These are phyloP conservation scores for Cecidostiba fungosa DNA, from an alignment of 2,888 invertebrate species.

Conservation along the genomic window DNA sequence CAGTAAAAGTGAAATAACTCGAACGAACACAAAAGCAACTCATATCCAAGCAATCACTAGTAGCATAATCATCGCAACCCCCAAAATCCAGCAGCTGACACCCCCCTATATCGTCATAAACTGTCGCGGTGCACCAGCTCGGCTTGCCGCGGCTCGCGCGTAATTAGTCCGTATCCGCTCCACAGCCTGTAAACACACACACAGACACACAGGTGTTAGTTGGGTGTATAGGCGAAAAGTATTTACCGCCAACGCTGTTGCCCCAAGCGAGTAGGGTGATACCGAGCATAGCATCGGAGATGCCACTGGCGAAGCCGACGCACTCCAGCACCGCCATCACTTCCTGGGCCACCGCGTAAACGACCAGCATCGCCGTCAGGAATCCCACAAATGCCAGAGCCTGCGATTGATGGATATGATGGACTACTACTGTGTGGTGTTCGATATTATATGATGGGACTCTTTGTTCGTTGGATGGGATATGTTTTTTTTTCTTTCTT, in stretches of 20 bases:
- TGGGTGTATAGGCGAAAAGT: not conserved
- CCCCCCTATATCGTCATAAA: not conserved
- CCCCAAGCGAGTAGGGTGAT: conserved; percentile 86
- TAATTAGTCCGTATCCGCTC: conserved; percentile 26
- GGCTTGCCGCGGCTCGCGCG: conserved; percentile 21
- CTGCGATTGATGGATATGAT: conserved; percentile 67
- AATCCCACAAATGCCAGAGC: conserved; percentile 83
- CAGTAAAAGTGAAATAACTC: too few species aligned
- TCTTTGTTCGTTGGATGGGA: not conserved
- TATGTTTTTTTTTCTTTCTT: not conserved
- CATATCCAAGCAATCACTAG: too few species aligned
- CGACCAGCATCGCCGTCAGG: conserved; percentile 82
- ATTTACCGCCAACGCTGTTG: conserved; percentile 82
- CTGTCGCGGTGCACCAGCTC: not conserved
- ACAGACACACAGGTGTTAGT: not conserved
- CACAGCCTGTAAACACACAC: not conserved
- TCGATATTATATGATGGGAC: not conserved
- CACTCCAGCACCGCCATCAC: conserved; percentile 82
- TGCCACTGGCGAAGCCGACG: conserved; percentile 83
- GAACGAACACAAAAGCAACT: too few species aligned
- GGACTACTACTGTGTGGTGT: too few species aligned
- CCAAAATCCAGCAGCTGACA: not conserved
- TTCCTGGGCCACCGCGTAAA: conserved; percentile 84
- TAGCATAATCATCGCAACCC: not conserved
- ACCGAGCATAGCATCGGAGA: conserved; percentile 84